A percentile compares a stretch with the other conserved stretches of the same genome.
Evolutionary conservation across 2,113 vertebrate genomes (phyloP).

Genomic region (Dolichotis patagonum): DNA sequence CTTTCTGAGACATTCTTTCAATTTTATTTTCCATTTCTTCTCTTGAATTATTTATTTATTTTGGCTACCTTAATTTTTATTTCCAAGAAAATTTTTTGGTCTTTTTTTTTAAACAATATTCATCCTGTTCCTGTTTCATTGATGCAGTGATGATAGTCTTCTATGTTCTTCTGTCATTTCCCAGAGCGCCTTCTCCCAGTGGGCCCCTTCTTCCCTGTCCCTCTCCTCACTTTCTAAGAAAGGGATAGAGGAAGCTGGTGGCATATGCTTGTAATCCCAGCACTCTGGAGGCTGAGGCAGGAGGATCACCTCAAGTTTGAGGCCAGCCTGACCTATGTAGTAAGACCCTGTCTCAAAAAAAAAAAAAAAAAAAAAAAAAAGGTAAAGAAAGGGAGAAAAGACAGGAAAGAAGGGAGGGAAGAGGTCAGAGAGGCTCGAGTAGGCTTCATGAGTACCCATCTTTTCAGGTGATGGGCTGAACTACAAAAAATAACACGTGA

Average conservation of each 20-base stretch:
- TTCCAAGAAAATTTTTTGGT: not conserved
- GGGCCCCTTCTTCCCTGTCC: not conserved
- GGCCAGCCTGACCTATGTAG: not conserved
- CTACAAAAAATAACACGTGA: conserved; percentile 17
- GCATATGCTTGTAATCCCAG: not conserved
- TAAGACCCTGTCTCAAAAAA: not conserved
- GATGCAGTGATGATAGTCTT: not conserved
- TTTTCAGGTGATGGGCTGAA: not conserved
- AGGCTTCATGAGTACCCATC: not conserved
- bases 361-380: not conserved
- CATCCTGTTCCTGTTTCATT: not conserved
- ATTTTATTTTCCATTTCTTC: conserved; percentile 17
- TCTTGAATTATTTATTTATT: not conserved
- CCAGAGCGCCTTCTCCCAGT: not conserved
- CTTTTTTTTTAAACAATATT: not conserved
- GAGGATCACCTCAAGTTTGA: not conserved
- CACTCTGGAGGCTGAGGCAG: not conserved
- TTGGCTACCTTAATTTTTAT: conserved; percentile 32
- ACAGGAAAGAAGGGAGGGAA: not conserved
- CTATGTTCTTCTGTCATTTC: not conserved
- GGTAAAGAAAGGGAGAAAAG: not conserved
- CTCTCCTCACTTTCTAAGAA: not conserved
- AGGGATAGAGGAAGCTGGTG: not conserved
- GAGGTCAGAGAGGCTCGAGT: not conserved
- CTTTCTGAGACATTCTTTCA: conserved; percentile 24